Evolutionary conservation across 1,140 invertebrate genomes (phyloP).

Genomic region (Drosophila sulfurigaster): DNA sequence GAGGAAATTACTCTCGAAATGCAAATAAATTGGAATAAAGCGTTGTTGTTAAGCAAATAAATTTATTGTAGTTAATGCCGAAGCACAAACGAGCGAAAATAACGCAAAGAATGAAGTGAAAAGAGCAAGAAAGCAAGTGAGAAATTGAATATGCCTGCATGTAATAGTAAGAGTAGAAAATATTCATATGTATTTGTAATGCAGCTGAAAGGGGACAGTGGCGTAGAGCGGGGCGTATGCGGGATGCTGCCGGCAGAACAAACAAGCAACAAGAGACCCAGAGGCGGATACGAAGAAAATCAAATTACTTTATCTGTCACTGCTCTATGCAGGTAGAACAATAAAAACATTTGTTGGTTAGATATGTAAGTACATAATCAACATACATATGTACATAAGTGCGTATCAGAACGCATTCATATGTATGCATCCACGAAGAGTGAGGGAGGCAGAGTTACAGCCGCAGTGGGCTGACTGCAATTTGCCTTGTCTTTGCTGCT

Average conservation of each 20-base stretch:
- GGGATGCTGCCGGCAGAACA: conserved; percentile 24
- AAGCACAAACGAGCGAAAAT: conserved; percentile 18
- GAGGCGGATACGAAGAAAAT: conserved; percentile 22
- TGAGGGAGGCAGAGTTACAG: conserved; percentile 3
- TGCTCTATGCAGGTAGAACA: conserved; percentile 49
- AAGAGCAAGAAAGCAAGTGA: conserved; percentile 20
- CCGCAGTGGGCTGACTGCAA: not conserved
- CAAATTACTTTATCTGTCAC: conserved; percentile 35
- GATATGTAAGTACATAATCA: conserved; percentile 18
- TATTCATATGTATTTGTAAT: not conserved
- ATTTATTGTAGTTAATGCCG: conserved; percentile 38
- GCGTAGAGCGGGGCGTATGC: conserved; percentile 1
- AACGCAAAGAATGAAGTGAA: not conserved
- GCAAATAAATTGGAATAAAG: conserved; percentile 53
- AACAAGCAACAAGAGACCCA: not conserved
- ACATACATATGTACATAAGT: conserved; percentile 11
- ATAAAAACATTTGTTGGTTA: conserved; percentile 37
- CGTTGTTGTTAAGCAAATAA: conserved; percentile 45
- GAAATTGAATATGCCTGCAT: conserved; percentile 56
- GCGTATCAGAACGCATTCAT: not conserved
- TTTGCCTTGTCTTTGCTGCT: conserved; percentile 32
- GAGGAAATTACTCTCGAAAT: not conserved
- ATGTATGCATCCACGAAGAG: not conserved
- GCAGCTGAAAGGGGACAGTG: not conserved
- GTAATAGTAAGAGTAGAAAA: conserved; percentile 5